A percentile compares a stretch with the other conserved stretches of the same genome.
Evolutionary conservation across 2,113 vertebrate species (phyloP).

Genomic region (Lipophrys pholis): DNA sequence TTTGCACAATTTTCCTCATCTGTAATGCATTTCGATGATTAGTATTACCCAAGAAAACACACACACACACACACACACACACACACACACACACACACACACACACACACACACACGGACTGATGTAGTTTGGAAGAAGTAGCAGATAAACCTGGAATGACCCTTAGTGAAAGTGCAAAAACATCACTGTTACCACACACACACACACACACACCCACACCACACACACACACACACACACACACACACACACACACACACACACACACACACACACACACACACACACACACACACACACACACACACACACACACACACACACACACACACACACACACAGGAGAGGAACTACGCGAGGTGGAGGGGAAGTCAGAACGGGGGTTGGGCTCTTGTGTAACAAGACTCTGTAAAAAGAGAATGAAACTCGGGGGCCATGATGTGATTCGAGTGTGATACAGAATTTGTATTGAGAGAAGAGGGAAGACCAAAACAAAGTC

Average conservation of each 20-base stretch:
- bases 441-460: constrained; percentile 16
- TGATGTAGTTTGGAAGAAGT: constrained; percentile 13
- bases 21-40: constrained; percentile 49
- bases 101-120: constrained; percentile 1
- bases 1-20: constrained; percentile 58
- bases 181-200: constrained; percentile 25
- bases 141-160: constrained; percentile 44
- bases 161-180: constrained; percentile 20
- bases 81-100: constrained; percentile 6
- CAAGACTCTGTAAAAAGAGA: constrained; percentile 26
- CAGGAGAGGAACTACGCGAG: constrained; percentile 6
- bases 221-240: constrained; percentile 16
- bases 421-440: not conserved
- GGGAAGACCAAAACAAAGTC: constrained; percentile 38
- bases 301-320: not conserved
- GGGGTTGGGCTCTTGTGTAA: constrained; percentile 3
- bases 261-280: constrained; percentile 16
- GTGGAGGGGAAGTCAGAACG: not conserved
- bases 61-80: not conserved
- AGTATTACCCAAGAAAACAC: constrained; percentile 2
- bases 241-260: not conserved
- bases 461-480: constrained; percentile 24
- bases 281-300: not conserved
- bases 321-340: constrained; percentile 22
- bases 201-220: not conserved